phyloP scores from a whole-genome alignment of 2,888 invertebrate species.

The Stenotaenia linearis region DNA sequence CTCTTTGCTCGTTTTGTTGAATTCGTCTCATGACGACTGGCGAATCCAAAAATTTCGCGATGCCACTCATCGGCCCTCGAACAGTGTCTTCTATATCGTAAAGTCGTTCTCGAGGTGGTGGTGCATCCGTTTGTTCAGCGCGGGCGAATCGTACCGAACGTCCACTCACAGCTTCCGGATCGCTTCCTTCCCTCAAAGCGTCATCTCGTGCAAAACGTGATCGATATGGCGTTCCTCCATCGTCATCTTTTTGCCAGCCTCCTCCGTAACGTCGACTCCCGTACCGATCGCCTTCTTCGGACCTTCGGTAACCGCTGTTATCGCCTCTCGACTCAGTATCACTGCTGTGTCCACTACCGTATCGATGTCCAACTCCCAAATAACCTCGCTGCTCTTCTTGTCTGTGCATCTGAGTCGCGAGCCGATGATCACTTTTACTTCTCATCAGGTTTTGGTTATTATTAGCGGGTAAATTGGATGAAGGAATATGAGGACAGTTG shows the following conservation, averaged over 20 bases:
- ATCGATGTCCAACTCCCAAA: slow-evolving; percentile 62
- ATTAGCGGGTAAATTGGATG: slow-evolving; percentile 17
- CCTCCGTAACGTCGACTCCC: slow-evolving; percentile 31
- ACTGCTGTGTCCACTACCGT: slow-evolving; percentile 56
- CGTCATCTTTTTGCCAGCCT: slow-evolving; percentile 29
- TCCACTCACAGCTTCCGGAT: slow-evolving; percentile 30
- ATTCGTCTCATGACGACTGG: slow-evolving; percentile 83
- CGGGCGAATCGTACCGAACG: slow-evolving; percentile 35
- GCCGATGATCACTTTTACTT: slow-evolving; percentile 86
- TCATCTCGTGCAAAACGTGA: slow-evolving; percentile 38
- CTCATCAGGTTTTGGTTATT: slow-evolving; percentile 64
- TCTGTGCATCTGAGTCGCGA: slow-evolving; percentile 80
- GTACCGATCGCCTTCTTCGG: slow-evolving; percentile 33
- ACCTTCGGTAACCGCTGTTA: slow-evolving; percentile 28
- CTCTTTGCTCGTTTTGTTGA: slow-evolving; percentile 64
- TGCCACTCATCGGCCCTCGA: slow-evolving; percentile 72
- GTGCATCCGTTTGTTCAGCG: slow-evolving; percentile 17
- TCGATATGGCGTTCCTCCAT: slow-evolving; percentile 36
- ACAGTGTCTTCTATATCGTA: slow-evolving; percentile 85
- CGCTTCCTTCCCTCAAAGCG: slow-evolving; percentile 33
- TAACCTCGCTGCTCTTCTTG: slow-evolving; percentile 70
- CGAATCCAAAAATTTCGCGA: slow-evolving; percentile 78
- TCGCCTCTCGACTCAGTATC: slow-evolving; percentile 54
- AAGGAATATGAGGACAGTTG: slow-evolving; percentile 56
- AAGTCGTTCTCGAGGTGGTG: slow-evolving; percentile 60